Conservation (phyloP, 2,888 invertebrate species). For the Cerastis leucographa region DNA sequence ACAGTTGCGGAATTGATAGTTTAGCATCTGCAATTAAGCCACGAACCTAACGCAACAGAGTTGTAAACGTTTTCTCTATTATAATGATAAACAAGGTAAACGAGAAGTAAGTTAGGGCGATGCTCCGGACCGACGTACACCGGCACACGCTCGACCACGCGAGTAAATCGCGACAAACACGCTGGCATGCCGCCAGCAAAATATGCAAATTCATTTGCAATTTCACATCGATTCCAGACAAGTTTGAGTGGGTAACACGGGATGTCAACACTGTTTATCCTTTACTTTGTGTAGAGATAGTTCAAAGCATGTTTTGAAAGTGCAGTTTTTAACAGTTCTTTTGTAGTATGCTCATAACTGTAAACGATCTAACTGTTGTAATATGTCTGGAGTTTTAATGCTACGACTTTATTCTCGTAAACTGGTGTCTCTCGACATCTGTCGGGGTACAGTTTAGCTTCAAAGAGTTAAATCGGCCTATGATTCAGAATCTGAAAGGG, state of each 20-base stretch:
- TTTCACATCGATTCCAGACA: conserved; percentile 77
- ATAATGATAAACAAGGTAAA: conserved; percentile 61
- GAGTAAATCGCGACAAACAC: conserved; percentile 73
- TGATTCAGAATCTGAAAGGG: conserved; percentile 82
- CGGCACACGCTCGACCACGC: conserved; percentile 65
- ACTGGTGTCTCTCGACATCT: neutral
- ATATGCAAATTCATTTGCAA: conserved; percentile 87
- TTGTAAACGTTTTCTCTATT: conserved; percentile 27
- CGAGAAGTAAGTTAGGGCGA: conserved; percentile 67
- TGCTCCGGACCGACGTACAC: conserved; percentile 68
- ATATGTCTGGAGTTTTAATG: conserved; percentile 7
- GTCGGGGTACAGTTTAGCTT: conserved; percentile 10
- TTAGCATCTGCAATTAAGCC: neutral
- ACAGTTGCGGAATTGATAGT: neutral
- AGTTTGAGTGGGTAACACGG: conserved; percentile 70
- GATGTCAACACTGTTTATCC: conserved; percentile 77
- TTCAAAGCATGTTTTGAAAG: conserved; percentile 41
- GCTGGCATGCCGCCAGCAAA: conserved; percentile 81
- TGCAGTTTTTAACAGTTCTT: conserved; percentile 26
- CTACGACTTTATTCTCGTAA: conserved; percentile 6
- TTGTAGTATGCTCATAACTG: conserved; percentile 24
- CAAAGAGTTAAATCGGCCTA: conserved; percentile 68
- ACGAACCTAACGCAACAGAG: neutral
- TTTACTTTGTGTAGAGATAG: conserved; percentile 57
- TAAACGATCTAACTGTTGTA: conserved; percentile 5